Base-by-base conservation (phyloP, 2,113 vertebrate genomes). In the Ameiurus melas region DNA sequence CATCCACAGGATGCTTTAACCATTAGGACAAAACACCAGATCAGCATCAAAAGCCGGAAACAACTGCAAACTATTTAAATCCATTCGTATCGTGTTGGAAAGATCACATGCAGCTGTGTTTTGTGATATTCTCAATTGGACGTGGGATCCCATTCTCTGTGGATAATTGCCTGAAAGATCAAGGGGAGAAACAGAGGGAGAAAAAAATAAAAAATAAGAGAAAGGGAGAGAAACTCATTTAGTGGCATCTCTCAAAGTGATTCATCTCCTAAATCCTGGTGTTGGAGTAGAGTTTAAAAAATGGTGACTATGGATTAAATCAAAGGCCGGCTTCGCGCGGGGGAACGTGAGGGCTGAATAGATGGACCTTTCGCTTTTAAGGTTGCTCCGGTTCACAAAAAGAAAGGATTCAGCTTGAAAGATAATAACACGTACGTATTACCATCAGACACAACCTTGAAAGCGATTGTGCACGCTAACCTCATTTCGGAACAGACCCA, bases 261-360 rank as follows among this genome's bases (percentile, higher is more conserved):
- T 95, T 95, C 92, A 94, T 95, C 90, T 93, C 91, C 89, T 92
- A 95, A 95, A 95, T 95, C 92, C 95, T 85, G 89, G 92, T 89
- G 92, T 91, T 91, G 86, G 84, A 91, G 92, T 93, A 94, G 91
- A 92, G 81, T 90, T 82, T 91, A 94, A 94, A 75, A 94, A 91
- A 92, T 89, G 93, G 93, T 93, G 93, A 93, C 86, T 92, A 88
- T 92, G 89, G 92, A 95, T 95, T 94, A 91, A 93, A 91, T 90
- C 92, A 86, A 92, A 93, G 93, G 88, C 91, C 91, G 92, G 91
- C 86, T 90, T 92, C 93, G 91, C 93, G 78, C 43, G 4, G 13
- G 13, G 60, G 81, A 60, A 90, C 47, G 80, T 51, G 77, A 60
- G 12, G 13, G 82, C 60, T 79, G 73, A 85, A 68, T 66, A 80